phyloP scores from a whole-genome alignment of 2,888 invertebrate species.

The Hanleya hanleyi region DNA sequence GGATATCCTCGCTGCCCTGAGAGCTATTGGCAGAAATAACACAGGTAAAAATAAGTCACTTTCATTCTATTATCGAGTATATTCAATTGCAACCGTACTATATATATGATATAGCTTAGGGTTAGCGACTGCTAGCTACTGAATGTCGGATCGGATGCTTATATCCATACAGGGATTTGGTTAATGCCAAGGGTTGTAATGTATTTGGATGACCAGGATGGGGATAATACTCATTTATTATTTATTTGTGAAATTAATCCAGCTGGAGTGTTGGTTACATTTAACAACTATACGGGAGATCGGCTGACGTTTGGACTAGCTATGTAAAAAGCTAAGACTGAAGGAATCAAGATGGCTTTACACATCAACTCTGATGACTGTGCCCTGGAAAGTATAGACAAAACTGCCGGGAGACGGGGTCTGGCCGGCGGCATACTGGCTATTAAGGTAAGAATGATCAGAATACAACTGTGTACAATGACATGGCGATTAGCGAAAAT shows the following conservation, averaged over 20 bases:
- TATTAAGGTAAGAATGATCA: constrained; percentile 62
- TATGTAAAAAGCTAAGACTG: constrained; percentile 45
- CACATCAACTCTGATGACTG: constrained; percentile 82
- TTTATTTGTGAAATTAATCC: no score
- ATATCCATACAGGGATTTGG: no score
- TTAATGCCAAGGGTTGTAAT: no score
- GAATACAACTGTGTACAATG: no score
- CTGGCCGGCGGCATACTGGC: constrained; percentile 77
- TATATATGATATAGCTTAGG: no score
- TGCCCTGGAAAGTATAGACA: constrained; percentile 74
- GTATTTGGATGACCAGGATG: no score
- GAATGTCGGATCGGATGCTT: no score
- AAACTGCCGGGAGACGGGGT: constrained; percentile 78
- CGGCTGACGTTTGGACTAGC: constrained; percentile 57
- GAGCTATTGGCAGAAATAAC: constrained; percentile 75
- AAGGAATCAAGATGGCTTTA: constrained; percentile 76
- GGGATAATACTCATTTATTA: no score
- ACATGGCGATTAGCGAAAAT: no score
- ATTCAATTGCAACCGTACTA: no score
- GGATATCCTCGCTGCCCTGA: constrained; percentile 80
- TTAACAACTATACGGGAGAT: constrained; percentile 65
- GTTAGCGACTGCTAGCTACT: no score
- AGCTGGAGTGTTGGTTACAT: constrained; percentile 66
- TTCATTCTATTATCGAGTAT: no score
- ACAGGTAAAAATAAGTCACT: constrained; percentile 1